These are phyloP conservation scores for Phocoena sinus DNA, from an alignment of 2,113 vertebrate genomes.

Conservation along the genomic window DNA sequence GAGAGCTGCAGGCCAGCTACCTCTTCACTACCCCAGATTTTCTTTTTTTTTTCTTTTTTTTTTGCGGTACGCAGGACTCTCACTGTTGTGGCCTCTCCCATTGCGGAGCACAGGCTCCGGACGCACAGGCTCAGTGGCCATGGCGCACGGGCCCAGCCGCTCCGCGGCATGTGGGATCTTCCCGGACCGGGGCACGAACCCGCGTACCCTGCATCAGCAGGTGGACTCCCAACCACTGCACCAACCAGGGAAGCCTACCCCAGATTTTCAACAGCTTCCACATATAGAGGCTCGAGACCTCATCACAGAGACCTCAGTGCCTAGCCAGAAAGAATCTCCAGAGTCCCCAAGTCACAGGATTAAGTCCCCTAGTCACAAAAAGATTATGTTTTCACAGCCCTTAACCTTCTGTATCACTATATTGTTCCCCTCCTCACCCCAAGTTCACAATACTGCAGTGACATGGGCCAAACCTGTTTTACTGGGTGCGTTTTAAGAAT, in stretches of 20 bases:
- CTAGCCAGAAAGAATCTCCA: neutral
- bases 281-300: neutral
- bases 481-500: neutral
- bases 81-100: no score
- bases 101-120: no score
- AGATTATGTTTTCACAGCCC: neutral
- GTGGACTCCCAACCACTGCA: no score
- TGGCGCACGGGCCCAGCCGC: no score
- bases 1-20: neutral
- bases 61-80: no score
- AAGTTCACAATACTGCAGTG: neutral
- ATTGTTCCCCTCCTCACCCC: neutral
- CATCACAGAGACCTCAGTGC: neutral
- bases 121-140: no score
- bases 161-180: no score
- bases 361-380: neutral
- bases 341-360: neutral
- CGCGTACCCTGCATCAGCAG: no score
- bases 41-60: neutral
- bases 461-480: neutral
- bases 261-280: neutral
- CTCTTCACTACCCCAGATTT: neutral
- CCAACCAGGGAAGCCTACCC: no score
- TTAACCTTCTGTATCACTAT: neutral
- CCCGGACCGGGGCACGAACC: no score